These are phyloP conservation scores for Drusus annulatus DNA, from an alignment of 1,140 invertebrate species.

Conservation along the genomic window DNA sequence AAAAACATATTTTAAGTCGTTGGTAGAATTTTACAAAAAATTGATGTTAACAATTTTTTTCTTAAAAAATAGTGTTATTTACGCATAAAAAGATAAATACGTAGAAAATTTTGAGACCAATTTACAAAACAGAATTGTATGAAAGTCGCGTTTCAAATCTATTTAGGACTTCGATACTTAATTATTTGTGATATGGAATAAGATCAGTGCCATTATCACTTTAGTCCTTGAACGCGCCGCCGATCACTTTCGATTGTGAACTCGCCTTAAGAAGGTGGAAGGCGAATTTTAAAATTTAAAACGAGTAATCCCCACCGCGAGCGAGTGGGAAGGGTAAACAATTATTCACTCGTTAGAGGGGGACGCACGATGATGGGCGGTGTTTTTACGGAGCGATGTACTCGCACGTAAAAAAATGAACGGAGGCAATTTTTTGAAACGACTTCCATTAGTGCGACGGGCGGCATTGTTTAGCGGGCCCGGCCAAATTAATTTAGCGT, in stretches of 20 bases:
- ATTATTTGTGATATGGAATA: too few relatives aligned
- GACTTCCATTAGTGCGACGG: constrained; percentile 60
- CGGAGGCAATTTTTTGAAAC: constrained; percentile 60
- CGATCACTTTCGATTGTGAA: constrained; percentile 24
- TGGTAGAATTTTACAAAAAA: too few relatives aligned
- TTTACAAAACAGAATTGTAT: neutral
- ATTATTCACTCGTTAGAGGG: constrained; percentile 32
- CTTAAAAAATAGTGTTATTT: too few relatives aligned
- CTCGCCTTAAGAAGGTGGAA: constrained; percentile 49
- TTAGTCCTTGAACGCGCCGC: neutral
- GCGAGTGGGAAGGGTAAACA: constrained; percentile 44
- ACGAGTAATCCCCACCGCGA: constrained; percentile 57
- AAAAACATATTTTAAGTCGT: too few relatives aligned
- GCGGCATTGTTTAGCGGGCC: constrained; percentile 60
- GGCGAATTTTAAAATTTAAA: constrained; percentile 60
- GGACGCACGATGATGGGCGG: constrained; percentile 48
- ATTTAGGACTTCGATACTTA: too few relatives aligned
- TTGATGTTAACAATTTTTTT: too few relatives aligned
- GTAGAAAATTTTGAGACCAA: neutral
- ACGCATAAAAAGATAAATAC: too few relatives aligned
- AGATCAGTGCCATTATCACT: constrained; percentile 20
- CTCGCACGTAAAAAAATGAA: constrained; percentile 60
- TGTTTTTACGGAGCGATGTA: constrained; percentile 56
- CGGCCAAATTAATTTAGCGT: constrained; percentile 60
- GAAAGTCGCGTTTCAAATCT: too few relatives aligned